Evolutionary conservation across 2,113 vertebrate genomes (phyloP), one percentile per base, ranked within the genome.

Genomic region (Pogonocichla stellata): DNA sequence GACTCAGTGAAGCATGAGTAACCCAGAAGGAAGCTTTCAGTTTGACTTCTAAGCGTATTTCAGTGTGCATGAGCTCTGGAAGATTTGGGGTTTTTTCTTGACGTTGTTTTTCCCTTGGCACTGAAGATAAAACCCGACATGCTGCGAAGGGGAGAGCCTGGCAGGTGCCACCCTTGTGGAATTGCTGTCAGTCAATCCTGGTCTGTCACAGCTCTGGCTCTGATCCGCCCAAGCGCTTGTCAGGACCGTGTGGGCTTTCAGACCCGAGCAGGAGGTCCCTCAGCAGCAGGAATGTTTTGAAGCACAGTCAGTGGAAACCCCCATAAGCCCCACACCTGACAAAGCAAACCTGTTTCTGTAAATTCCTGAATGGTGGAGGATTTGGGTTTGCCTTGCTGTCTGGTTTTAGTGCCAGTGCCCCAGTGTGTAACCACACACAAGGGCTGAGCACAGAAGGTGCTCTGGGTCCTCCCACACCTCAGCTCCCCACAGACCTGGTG

Each of bases 361-460:
- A 19, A 57, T 28, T n/a, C 58, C 61, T 0, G 0, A 19, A 34
- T 4, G 45, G 19, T 6, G 50, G 65, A 53, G 66, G 9, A 5
- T 72, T 85, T 78, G 67, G 31, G 22, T 88, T 84, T 80, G 45
- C 56, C 51, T 66, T 22, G 15, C 51, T 38, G 36, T 19, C 17
- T 50, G 40, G 43, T 20, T 62, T 48, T 12, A 6, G 60, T 66
- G 47, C 25, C 48, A 8, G 28, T 33, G 8, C 19, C 28, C 10
- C 17, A 0, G 19, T 3, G 23, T 0, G 0, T 38, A 11, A 51
- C 38, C 12, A 57, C 29, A 15, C 62, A 43, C 70, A 33, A 47
- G 29, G 50, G 51, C 80, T 50, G 64, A 40, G 24, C 3, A 3
- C 16, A 5, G 34, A 10, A 15, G 38, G 19, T 56, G 62, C 73